Evolutionary conservation across 2,113 vertebrate genomes (phyloP), one percentile per base, ranked within the genome.

Genomic region (Serilophus lunatus): DNA sequence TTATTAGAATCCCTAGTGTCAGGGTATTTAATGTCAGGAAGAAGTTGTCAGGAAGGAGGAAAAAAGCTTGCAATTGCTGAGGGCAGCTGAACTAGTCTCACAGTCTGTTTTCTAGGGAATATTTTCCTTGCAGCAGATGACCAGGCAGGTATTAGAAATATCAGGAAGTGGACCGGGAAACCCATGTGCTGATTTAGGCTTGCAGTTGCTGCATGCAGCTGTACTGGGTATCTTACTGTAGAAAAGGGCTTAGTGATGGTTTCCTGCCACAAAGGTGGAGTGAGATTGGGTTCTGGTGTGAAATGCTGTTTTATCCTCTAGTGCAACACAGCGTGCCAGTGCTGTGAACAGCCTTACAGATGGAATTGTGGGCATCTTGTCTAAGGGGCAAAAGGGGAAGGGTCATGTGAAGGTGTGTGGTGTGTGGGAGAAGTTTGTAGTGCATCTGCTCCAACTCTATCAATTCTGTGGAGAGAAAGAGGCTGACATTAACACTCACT

Each of bases 281-380:
- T 15, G 59, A 47, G 42, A 28, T 25, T n/a, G 24, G 23, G 8
- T 74, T 51, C 63, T 68, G 40, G n/a, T 54, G 18, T 63, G 59
- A 74, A 82, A 72, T 9, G 6, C 12, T 85, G 12, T 79, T 26
- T 57, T 63, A 12, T 31, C 13, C 19, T 44, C 45, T 69, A 42
- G 24, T 16, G 26, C 35, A 53, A 45, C 17, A 15, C 49, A 45
- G n/a, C 0, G 0, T 44, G 26, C 33, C 23, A 22, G 16, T 71
- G 65, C n/a, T 74, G 10, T 59, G 56, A 74, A 31, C 0, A 7
- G 54, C 35, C 35, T 50, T 91, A 35, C 19, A 72, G 29, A 35
- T 45, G 47, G 63, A 35, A 29, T 18, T 40, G 47, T 47, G 84
- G 42, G 47, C 61, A 49, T 59, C 66, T 82, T 4, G 79, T 82